Evolutionary conservation across 2,888 invertebrate species (phyloP).

Genomic region (Nysson spinosus): DNA sequence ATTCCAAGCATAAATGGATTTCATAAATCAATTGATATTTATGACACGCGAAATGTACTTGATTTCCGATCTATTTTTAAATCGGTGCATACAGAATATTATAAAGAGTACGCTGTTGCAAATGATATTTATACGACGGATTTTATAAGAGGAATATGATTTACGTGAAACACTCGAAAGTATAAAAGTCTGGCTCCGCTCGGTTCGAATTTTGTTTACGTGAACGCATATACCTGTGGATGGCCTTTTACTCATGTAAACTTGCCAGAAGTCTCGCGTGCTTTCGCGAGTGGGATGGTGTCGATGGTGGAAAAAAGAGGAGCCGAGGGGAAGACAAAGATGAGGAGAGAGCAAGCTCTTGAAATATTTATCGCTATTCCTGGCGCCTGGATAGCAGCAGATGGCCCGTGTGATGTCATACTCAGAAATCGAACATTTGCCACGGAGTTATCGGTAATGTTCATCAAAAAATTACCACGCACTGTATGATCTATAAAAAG

Average conservation of each 20-base stretch:
- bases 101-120: too few species aligned
- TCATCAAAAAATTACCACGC: neutral
- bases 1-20: too few species aligned
- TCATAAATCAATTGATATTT: too few species aligned
- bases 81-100: too few species aligned
- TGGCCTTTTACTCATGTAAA: neutral
- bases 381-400: constrained; percentile 51
- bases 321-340: constrained; percentile 4
- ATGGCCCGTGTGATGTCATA: constrained; percentile 62
- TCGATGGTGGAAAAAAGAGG: neutral
- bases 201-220: too few species aligned
- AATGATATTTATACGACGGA: too few species aligned
- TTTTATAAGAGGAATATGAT: too few species aligned
- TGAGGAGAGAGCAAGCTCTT: constrained; percentile 24
- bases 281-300: constrained; percentile 5
- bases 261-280: constrained; percentile 16
- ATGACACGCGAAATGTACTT: too few species aligned
- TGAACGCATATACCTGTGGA: neutral
- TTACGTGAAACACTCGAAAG: too few species aligned
- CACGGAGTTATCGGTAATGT: constrained; percentile 4
- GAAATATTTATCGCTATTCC: constrained; percentile 53
- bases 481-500: too few species aligned
- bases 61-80: too few species aligned
- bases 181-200: too few species aligned
- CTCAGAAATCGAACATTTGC: constrained; percentile 37